Conservation (phyloP, 2,888 invertebrate species). For the Callyntrura sp. region DNA sequence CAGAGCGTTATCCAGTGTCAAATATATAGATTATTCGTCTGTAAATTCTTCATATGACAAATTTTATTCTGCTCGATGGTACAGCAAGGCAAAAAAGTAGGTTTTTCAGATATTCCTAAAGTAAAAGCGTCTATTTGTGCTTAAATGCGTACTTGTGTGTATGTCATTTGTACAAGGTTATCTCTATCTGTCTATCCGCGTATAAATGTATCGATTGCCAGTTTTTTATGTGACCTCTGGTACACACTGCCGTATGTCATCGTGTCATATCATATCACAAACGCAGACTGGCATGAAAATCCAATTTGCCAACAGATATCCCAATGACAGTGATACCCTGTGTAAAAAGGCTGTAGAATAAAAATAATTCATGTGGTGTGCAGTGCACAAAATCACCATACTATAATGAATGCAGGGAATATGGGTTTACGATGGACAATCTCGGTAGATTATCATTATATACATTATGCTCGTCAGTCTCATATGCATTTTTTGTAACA, state of each 20-base stretch:
- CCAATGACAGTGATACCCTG: conserved; percentile 42
- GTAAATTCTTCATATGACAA: conserved; percentile 26
- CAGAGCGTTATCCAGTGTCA: not conserved
- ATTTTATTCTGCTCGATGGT: not conserved
- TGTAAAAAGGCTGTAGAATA: not conserved
- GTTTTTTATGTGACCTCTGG: conserved; percentile 59
- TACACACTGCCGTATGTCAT: conserved; percentile 20
- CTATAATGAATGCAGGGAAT: not conserved
- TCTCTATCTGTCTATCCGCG: not conserved
- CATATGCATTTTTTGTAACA: not conserved
- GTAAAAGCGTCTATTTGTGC: not conserved
- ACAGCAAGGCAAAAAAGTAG: conserved; percentile 1
- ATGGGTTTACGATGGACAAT: conserved; percentile 3
- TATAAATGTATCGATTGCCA: conserved; percentile 19
- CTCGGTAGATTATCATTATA: not conserved
- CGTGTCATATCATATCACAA: conserved; percentile 51
- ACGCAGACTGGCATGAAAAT: conserved; percentile 49
- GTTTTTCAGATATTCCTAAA: not conserved
- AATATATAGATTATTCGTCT: conserved; percentile 12
- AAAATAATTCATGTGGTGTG: not conserved
- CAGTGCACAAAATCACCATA: not conserved
- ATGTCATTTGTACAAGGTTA: conserved; percentile 50
- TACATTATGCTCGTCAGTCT: not conserved
- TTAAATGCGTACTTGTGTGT: too few relatives aligned
- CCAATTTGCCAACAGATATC: conserved; percentile 46